These are phyloP conservation scores for Zoanthus gigantus DNA, from an alignment of 92 coral and sea anemone species.

Conservation along the genomic window DNA sequence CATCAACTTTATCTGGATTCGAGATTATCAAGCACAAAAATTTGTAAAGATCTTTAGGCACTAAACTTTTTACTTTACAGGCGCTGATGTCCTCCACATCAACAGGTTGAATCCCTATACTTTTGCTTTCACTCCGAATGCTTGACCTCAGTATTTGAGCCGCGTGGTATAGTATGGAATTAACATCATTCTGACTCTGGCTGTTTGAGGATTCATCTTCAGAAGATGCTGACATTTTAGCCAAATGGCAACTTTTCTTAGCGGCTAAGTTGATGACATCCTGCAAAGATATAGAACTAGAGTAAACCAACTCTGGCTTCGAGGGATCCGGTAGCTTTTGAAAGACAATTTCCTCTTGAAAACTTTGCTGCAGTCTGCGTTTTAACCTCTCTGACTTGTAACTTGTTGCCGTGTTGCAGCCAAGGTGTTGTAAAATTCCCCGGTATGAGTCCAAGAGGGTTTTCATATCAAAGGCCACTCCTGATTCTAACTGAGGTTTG, in stretches of 20 bases:
- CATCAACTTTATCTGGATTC: neutral
- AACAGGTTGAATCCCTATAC: neutral
- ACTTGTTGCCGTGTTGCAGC: neutral
- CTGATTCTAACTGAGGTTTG: neutral
- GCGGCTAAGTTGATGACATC: conserved; percentile 39
- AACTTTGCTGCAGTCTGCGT: conserved; percentile 55
- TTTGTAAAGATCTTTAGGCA: neutral
- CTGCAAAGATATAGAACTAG: conserved; percentile 65
- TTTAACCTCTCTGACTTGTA: conserved; percentile 8
- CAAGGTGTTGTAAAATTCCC: neutral
- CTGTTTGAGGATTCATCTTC: neutral
- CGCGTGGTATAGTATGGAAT: neutral
- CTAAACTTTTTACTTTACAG: neutral
- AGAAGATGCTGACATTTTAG: neutral
- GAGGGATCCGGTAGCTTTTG: conserved; percentile 74
- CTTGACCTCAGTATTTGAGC: neutral
- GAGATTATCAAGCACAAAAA: neutral
- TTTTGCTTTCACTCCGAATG: neutral
- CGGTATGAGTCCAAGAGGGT: neutral
- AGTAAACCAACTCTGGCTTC: conserved; percentile 67
- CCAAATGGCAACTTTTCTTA: neutral
- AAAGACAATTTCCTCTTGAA: conserved; percentile 61
- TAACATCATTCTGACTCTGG: neutral
- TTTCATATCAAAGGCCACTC: neutral
- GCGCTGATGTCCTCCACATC: neutral